Conservation (phyloP, 2,113 vertebrate species). For the Saccopteryx bilineata region DNA sequence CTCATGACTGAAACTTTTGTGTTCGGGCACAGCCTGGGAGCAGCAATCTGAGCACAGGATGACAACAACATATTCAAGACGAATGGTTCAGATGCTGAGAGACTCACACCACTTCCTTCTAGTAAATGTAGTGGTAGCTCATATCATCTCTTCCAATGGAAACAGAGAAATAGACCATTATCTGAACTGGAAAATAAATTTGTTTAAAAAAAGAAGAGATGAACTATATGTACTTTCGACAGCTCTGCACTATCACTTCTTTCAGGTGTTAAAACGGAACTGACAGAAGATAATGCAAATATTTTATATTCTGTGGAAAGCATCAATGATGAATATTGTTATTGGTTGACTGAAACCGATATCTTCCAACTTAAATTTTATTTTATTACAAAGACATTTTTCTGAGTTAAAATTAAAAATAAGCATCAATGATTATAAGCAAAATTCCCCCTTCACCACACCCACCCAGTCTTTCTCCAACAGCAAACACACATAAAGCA, state of each 20-base stretch:
- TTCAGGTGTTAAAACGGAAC: slow-evolving; percentile 24
- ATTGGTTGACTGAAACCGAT: background rate
- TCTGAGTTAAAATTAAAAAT: slow-evolving; percentile 11
- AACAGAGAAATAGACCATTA: background rate
- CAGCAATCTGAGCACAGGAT: background rate
- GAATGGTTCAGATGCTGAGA: background rate
- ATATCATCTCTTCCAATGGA: background rate
- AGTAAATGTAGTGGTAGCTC: background rate
- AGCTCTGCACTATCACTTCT: background rate
- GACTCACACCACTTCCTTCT: background rate
- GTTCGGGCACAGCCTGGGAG: background rate
- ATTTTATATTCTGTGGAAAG: slow-evolving; percentile 33
- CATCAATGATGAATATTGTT: background rate
- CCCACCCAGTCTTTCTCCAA: background rate
- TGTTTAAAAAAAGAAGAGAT: slow-evolving; percentile 17
- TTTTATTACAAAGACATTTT: background rate
- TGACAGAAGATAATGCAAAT: background rate
- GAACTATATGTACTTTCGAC: background rate
- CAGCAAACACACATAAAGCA: background rate
- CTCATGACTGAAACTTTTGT: background rate
- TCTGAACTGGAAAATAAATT: background rate
- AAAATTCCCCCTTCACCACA: background rate
- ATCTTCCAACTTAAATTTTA: background rate
- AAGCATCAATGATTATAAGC: background rate
- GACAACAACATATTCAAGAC: background rate